Conservation (phyloP, 2,888 invertebrate genomes). For the Tillus elongatus region DNA sequence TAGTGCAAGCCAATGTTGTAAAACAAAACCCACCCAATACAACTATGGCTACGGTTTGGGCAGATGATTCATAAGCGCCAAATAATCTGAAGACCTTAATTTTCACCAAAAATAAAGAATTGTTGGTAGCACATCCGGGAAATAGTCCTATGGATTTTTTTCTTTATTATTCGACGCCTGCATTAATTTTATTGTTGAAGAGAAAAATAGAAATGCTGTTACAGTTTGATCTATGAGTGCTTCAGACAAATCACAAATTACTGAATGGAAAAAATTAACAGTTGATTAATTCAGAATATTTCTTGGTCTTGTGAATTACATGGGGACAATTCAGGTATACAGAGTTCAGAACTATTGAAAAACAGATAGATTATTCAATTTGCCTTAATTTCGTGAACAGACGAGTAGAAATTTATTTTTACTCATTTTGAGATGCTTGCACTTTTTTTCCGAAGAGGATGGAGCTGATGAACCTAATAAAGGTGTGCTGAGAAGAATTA, state of each 20-base stretch:
- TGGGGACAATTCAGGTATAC: slow-evolving; percentile 16
- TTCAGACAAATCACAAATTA: slow-evolving; percentile 11
- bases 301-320: slow-evolving; percentile 18
- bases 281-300: slow-evolving; percentile 16
- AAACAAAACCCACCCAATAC: too few relatives aligned
- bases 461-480: background rate
- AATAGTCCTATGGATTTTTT: too few relatives aligned
- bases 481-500: background rate
- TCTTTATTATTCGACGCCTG: slow-evolving; percentile 7
- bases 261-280: slow-evolving; percentile 12
- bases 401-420: too few relatives aligned
- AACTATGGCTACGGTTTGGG: too few relatives aligned
- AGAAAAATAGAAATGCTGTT: slow-evolving; percentile 13
- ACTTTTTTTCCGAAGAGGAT: slow-evolving; percentile 9
- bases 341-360: slow-evolving; percentile 19
- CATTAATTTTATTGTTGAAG: slow-evolving; percentile 1
- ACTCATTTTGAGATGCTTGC: slow-evolving; percentile 14
- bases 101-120: too few relatives aligned
- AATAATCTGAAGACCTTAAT: too few relatives aligned
- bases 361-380: slow-evolving; percentile 15
- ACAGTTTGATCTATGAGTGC: slow-evolving; percentile 6
- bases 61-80: too few relatives aligned
- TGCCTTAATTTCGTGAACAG: slow-evolving; percentile 9
- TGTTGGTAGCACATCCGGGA: too few relatives aligned
- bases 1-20: too few relatives aligned